Evolutionary conservation across 2,888 invertebrate species (phyloP).

Genomic region (Hirtodrosophila cameraria): DNA sequence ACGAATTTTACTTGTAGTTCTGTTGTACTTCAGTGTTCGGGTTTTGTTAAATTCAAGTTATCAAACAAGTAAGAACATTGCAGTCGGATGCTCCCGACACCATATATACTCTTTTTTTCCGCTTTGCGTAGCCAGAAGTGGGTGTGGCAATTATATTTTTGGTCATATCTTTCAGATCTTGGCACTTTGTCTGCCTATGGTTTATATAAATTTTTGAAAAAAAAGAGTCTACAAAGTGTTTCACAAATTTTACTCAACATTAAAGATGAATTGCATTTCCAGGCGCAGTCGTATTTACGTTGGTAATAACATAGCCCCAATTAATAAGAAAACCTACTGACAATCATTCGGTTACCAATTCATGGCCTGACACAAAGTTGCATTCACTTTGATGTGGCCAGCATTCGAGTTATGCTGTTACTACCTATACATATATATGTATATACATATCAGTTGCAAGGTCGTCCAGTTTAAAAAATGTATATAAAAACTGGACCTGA

Average conservation of each 20-base stretch:
- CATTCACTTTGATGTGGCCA: slow-evolving; percentile 60
- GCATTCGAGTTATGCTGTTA: slow-evolving; percentile 21
- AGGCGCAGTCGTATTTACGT: too few species aligned
- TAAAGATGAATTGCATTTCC: too few species aligned
- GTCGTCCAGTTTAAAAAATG: slow-evolving; percentile 78
- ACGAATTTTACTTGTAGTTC: slow-evolving; percentile 70
- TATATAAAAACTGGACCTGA: slow-evolving; percentile 69
- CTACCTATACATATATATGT: slow-evolving; percentile 24
- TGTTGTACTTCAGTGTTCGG: slow-evolving; percentile 71
- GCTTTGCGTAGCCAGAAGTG: too few species aligned
- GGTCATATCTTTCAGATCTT: too few species aligned
- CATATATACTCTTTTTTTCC: too few species aligned
- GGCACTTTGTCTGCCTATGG: too few species aligned
- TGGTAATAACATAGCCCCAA: slow-evolving; percentile 9
- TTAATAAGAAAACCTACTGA: slow-evolving; percentile 44
- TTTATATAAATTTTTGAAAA: too few species aligned
- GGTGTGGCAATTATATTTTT: too few species aligned
- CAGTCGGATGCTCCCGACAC: too few species aligned
- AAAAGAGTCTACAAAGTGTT: too few species aligned
- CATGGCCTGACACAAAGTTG: slow-evolving; percentile 50
- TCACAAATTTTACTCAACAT: too few species aligned
- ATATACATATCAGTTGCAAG: slow-evolving; percentile 82
- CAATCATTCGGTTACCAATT: slow-evolving; percentile 45
- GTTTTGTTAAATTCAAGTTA: slow-evolving; percentile 67
- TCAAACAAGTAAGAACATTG: too few species aligned